These are phyloP conservation scores for Sphaerophoria rueppellii DNA, from an alignment of 2,888 invertebrate species.

Conservation along the genomic window DNA sequence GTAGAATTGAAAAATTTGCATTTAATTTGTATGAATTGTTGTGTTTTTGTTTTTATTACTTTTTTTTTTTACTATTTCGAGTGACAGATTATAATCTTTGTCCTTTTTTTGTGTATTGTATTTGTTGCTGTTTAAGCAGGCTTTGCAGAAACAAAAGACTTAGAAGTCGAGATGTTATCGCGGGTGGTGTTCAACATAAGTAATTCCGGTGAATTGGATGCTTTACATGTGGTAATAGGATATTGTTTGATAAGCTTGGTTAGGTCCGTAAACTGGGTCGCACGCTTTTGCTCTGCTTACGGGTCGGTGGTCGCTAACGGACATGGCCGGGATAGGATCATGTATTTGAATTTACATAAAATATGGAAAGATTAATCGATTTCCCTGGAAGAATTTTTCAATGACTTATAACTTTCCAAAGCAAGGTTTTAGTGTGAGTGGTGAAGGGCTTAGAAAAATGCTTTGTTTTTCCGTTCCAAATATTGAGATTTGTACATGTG, in stretches of 20 bases:
- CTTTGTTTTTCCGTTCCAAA: no score
- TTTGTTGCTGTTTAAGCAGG: slow-evolving; percentile 33
- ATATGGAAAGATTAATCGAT: no score
- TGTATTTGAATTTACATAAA: no score
- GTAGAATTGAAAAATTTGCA: slow-evolving; percentile 65
- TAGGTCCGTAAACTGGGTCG: not conserved
- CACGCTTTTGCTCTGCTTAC: not conserved
- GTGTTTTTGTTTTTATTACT: slow-evolving; percentile 16
- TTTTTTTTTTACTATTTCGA: slow-evolving; percentile 1
- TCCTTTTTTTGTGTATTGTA: slow-evolving; percentile 28
- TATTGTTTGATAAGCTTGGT: not conserved
- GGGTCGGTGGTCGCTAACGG: no score
- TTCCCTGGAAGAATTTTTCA: no score
- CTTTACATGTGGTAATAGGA: slow-evolving; percentile 20
- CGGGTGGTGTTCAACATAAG: slow-evolving; percentile 31
- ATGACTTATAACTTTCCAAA: no score
- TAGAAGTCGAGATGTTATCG: slow-evolving; percentile 25
- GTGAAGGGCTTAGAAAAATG: no score
- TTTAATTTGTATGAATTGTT: slow-evolving; percentile 60
- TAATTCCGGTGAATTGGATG: slow-evolving; percentile 30
- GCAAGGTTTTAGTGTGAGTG: no score
- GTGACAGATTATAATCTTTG: slow-evolving; percentile 28
- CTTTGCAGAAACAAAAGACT: slow-evolving; percentile 28
- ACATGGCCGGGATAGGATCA: no score
- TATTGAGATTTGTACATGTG: no score